These are phyloP conservation scores for Pagetopsis macropterus DNA, from an alignment of 2,797 vertebrate species.

Conservation along the genomic window DNA sequence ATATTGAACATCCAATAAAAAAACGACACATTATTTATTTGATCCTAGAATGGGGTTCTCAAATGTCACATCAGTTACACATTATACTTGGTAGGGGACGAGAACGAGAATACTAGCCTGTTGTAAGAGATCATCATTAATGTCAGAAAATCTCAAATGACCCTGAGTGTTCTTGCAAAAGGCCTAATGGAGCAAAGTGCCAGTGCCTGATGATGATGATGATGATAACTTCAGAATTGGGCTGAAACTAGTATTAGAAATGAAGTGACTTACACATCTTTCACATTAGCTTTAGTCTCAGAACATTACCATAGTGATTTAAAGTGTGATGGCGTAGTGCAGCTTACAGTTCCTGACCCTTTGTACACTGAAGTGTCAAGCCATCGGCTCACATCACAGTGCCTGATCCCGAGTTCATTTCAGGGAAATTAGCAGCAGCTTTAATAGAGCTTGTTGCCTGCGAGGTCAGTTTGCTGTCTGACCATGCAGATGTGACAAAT, in stretches of 20 bases:
- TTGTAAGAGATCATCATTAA: slow-evolving; percentile 59
- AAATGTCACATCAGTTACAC: slow-evolving; percentile 18
- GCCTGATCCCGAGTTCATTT: slow-evolving; percentile 68
- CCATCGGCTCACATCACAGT: slow-evolving; percentile 62
- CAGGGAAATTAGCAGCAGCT: slow-evolving; percentile 69
- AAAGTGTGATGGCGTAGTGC: slow-evolving; percentile 59
- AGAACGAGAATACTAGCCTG: slow-evolving; percentile 28
- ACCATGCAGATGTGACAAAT: slow-evolving; percentile 63
- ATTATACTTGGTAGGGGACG: background rate
- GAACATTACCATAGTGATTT: slow-evolving; percentile 74
- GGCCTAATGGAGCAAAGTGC: slow-evolving; percentile 74
- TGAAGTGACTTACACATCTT: slow-evolving; percentile 74
- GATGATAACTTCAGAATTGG: slow-evolving; percentile 72
- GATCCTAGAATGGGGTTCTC: background rate
- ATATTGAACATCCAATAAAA: background rate
- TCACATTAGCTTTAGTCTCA: slow-evolving; percentile 76
- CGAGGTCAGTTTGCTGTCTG: slow-evolving; percentile 67
- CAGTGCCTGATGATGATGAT: slow-evolving; percentile 74
- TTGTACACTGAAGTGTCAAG: slow-evolving; percentile 56
- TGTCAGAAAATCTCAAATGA: slow-evolving; percentile 67
- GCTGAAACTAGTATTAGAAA: slow-evolving; percentile 77
- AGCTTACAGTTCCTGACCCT: slow-evolving; percentile 66
- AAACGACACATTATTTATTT: background rate
- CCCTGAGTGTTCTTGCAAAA: slow-evolving; percentile 62
- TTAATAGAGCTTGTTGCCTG: slow-evolving; percentile 71